Evolutionary conservation across 2,113 vertebrate species (phyloP), one percentile per base, ranked within the genome.

Genomic region (Calyptomena viridis): DNA sequence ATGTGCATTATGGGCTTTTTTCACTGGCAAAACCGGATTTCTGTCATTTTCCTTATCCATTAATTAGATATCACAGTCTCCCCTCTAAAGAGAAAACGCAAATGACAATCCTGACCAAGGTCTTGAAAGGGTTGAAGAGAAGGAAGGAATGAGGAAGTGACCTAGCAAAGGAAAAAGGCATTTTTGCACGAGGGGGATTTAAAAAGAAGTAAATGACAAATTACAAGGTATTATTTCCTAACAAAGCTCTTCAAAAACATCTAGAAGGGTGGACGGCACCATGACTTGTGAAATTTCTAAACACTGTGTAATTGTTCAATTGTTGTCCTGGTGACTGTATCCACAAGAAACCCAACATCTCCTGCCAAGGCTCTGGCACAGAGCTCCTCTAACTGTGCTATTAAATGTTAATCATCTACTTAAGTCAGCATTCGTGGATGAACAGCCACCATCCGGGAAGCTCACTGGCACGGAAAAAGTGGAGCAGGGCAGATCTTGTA

Each of bases 61-160:
- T n/a, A 86, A 59, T 24, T 11, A n/a, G 8, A 28, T 14, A 25
- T 14, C 0, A 1, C 60, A 63, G 49, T 3, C 24, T 37, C 14
- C 14, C 1, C 35, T 47, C 47, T 27, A 21, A 82, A 62, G 25
- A 35, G n/a, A 66, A 94, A 67, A 84, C 4, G 12, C 8, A 58
- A 78, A 75, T 5, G 2, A 25, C 9, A 92, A 90, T 49, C 31
- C 55, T 23, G 14, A 25, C 10, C 5, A 28, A 50, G 40, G n/a
- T 50, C 84, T 67, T 46, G n/a, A 53, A 28, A 35, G 10, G 50
- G 31, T 13, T 24, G 14, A 89, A 11, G n/a, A 82, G 15, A 74
- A 14, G 31, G 53, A 80, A 87, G 64, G 84, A 91, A 95, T 14
- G n/a, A 95, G 66, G 58, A 96, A 84, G 50, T 37, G 12, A 87